A percentile compares a stretch with the other conserved stretches of the same genome.
phyloP scores from a whole-genome alignment of 1,140 invertebrate genomes.

The Metaphire vulgaris region DNA sequence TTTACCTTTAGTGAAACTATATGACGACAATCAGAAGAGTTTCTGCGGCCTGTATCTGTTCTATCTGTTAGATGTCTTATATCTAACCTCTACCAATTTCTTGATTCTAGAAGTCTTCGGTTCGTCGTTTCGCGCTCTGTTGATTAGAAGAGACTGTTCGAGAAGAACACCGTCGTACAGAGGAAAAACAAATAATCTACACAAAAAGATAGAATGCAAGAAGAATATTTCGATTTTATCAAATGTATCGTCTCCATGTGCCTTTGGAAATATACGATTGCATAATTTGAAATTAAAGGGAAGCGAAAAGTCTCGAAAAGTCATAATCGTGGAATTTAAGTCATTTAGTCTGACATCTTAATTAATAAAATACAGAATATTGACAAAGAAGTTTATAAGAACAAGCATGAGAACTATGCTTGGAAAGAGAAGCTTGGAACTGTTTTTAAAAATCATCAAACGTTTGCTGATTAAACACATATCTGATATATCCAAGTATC shows the following conservation, averaged over 20 bases:
- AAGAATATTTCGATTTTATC: background rate
- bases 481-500: too few relatives aligned
- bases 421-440: too few relatives aligned
- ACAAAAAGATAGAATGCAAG: background rate
- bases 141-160: constrained; percentile 90
- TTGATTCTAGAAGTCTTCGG: constrained; percentile 64
- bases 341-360: background rate
- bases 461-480: too few relatives aligned
- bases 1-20: background rate
- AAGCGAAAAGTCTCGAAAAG: background rate
- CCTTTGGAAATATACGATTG: background rate
- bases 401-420: too few relatives aligned
- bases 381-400: too few relatives aligned
- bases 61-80: constrained; percentile 33
- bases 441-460: too few relatives aligned
- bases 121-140: constrained; percentile 84
- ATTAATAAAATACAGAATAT: background rate
- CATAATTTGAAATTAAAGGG: background rate
- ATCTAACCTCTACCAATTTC: constrained; percentile 36
- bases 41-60: constrained; percentile 68
- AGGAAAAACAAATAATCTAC: constrained; percentile 76
- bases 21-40: background rate
- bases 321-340: background rate
- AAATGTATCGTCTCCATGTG: background rate
- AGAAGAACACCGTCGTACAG: constrained; percentile 89